These are phyloP conservation scores for Ambastaia sidthimunki DNA, from an alignment of 2,797 vertebrate genomes.

Conservation along the genomic window DNA sequence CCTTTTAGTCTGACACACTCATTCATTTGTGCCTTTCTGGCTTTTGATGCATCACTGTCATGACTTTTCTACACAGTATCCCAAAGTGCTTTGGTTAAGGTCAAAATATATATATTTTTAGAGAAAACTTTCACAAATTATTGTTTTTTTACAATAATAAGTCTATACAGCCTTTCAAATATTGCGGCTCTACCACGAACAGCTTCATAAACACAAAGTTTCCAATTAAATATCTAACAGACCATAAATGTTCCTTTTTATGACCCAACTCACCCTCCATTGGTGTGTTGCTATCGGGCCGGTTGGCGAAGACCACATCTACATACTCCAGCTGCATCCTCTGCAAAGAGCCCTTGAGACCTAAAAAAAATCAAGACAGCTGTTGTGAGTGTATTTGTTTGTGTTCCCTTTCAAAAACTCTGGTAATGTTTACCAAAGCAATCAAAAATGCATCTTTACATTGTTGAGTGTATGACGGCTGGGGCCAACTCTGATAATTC, in stretches of 20 bases:
- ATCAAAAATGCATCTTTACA: neutral
- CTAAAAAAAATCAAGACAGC: slow-evolving; percentile 72
- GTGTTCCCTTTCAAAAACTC: neutral
- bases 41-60: slow-evolving; percentile 10
- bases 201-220: neutral
- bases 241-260: neutral
- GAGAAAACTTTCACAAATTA: neutral
- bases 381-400: neutral
- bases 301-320: slow-evolving; percentile 96
- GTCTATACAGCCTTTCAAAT: neutral
- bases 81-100: neutral
- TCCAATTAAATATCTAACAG: neutral
- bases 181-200: neutral
- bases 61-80: neutral
- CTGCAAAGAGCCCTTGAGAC: slow-evolving; percentile 92
- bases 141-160: too few relatives aligned
- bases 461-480: neutral
- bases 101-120: neutral
- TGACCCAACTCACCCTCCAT: slow-evolving; percentile 90
- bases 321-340: slow-evolving; percentile 96
- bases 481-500: neutral
- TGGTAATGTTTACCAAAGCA: neutral
- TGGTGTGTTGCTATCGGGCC: slow-evolving; percentile 93
- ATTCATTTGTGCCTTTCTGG: slow-evolving; percentile 10
- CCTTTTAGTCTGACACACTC: slow-evolving; percentile 4